These are phyloP conservation scores for Drosophila repleta DNA, from an alignment of 1,140 invertebrate species.

Conservation along the genomic window DNA sequence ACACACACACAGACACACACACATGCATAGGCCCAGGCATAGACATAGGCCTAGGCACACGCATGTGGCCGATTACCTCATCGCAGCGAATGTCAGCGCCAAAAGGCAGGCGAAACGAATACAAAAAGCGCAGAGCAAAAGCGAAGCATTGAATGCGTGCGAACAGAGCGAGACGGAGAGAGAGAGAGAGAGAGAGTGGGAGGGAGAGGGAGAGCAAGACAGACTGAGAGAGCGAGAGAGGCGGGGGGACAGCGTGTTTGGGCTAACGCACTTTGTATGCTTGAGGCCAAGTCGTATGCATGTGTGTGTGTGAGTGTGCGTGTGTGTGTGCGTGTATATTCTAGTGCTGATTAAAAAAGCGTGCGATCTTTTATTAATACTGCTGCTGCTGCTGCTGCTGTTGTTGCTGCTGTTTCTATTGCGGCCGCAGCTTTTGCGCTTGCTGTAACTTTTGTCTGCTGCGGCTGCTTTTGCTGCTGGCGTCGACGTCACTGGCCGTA, in stretches of 20 bases:
- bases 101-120: slow-evolving; percentile 14
- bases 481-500: slow-evolving; percentile 19
- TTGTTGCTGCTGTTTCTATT: background rate
- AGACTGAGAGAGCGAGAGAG: background rate
- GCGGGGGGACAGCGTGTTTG: background rate
- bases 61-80: slow-evolving; percentile 75
- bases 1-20: slow-evolving; percentile 43
- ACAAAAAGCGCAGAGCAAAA: slow-evolving; percentile 58
- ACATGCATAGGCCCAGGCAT: slow-evolving; percentile 35
- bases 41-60: slow-evolving; percentile 41
- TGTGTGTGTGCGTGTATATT: slow-evolving; percentile 33
- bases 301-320: slow-evolving; percentile 6
- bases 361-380: slow-evolving; percentile 62
- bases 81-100: slow-evolving; percentile 73
- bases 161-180: slow-evolving; percentile 29
- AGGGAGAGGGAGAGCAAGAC: background rate
- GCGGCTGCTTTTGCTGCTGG: background rate
- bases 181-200: slow-evolving; percentile 3
- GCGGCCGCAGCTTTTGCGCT: slow-evolving; percentile 31
- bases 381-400: slow-evolving; percentile 30
- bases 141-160: slow-evolving; percentile 72
- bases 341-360: slow-evolving; percentile 64
- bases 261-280: slow-evolving; percentile 50
- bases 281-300: slow-evolving; percentile 34
- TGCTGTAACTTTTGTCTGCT: slow-evolving; percentile 49